A percentile compares a stretch with the other conserved stretches of the same genome.
These are phyloP conservation scores for Drosophila cyrtoloma DNA, from an alignment of 2,888 invertebrate genomes.

Conservation along the genomic window DNA sequence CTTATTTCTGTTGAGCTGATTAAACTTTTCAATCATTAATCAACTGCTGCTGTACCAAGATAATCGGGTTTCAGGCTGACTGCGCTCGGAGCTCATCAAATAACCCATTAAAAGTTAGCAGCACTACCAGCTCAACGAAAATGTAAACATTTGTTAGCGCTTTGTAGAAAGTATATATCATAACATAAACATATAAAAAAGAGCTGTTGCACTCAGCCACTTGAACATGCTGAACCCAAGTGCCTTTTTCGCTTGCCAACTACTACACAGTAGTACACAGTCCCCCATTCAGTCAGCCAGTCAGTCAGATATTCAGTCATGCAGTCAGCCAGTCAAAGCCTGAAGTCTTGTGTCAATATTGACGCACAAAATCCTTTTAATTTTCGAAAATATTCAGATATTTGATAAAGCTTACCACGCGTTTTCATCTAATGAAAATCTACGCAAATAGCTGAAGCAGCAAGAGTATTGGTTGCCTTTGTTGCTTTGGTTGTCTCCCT, in stretches of 20 bases:
- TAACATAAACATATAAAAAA: conserved; percentile 33
- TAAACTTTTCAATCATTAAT: conserved; percentile 28
- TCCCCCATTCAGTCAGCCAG: conserved; percentile 11
- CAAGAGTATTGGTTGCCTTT: conserved; percentile 4
- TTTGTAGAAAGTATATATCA: conserved; percentile 31
- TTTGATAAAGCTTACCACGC: conserved; percentile 46
- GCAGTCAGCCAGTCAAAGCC: conserved; percentile 15
- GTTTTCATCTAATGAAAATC: conserved; percentile 70
- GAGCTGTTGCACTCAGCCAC: conserved; percentile 43
- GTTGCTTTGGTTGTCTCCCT: conserved; percentile 43
- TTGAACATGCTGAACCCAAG: conserved; percentile 39
- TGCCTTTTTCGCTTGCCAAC: conserved; percentile 26
- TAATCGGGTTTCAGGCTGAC: conserved; percentile 16
- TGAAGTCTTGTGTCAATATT: conserved; percentile 76
- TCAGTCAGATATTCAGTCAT: neutral
- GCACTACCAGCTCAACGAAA: conserved; percentile 15
- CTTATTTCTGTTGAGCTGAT: neutral
- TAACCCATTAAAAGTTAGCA: conserved; percentile 37
- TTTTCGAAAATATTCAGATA: conserved; percentile 72
- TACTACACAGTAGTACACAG: conserved; percentile 25
- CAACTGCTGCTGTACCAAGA: conserved; percentile 12
- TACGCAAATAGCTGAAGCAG: conserved; percentile 53
- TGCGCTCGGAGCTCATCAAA: conserved; percentile 23
- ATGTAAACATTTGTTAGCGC: conserved; percentile 30
- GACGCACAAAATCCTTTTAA: conserved; percentile 77